These are phyloP conservation scores for Ploceus nigricollis DNA, from an alignment of 2,113 vertebrate genomes.

Conservation along the genomic window DNA sequence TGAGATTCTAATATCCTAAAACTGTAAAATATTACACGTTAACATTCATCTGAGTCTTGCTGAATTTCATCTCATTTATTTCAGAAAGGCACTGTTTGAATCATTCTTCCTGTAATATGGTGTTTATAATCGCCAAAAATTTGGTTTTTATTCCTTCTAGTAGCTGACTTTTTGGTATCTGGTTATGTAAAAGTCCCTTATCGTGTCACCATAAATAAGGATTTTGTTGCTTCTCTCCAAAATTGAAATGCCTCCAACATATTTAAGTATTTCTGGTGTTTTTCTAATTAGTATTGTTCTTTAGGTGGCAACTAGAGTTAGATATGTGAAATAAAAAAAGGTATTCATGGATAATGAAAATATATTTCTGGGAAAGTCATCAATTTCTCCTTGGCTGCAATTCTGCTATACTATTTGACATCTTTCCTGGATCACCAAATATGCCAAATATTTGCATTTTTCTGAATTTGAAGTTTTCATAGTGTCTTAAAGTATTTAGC, in stretches of 20 bases:
- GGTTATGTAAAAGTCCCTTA: background rate
- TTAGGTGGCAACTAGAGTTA: background rate
- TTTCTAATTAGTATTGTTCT: background rate
- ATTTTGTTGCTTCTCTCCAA: background rate
- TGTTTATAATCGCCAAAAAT: background rate
- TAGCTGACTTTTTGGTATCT: background rate
- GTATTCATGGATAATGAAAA: background rate
- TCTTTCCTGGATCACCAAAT: background rate
- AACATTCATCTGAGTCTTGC: background rate
- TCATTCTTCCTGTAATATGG: background rate
- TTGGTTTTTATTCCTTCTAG: background rate
- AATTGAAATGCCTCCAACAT: background rate
- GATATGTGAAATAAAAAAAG: background rate
- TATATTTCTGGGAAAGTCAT: background rate
- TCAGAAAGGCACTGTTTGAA: background rate
- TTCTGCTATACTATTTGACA: background rate
- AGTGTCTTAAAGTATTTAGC: background rate
- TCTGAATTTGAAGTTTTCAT: background rate
- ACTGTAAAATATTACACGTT: background rate
- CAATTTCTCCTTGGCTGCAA: background rate
- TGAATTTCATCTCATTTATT: background rate
- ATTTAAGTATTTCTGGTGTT: background rate
- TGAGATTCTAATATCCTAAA: background rate
- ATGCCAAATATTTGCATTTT: background rate
- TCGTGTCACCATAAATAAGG: background rate